phyloP scores from a whole-genome alignment of 2,888 invertebrate species.

The Euplexia lucipara region DNA sequence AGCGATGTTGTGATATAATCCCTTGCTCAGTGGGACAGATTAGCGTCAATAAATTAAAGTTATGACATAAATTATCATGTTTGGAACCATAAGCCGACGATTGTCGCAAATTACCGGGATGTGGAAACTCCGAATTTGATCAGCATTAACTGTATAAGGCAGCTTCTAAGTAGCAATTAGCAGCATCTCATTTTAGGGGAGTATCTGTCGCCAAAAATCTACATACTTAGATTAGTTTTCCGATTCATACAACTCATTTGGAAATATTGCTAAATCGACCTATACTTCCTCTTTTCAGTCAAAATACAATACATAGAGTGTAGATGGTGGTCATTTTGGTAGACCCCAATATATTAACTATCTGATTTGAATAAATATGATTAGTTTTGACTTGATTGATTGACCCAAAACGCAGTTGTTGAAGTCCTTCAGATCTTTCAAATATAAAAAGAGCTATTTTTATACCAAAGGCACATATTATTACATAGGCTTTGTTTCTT shows the following conservation, averaged over 20 bases:
- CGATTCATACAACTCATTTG: not conserved
- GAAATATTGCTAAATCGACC: too few species aligned
- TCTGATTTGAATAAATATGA: too few species aligned
- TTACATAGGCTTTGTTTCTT: not conserved
- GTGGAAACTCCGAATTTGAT: not conserved
- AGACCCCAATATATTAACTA: too few species aligned
- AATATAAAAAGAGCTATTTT: not conserved
- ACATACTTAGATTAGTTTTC: not conserved
- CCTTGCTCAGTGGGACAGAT: not conserved
- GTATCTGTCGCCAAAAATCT: not conserved
- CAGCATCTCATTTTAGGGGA: not conserved
- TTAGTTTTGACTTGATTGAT: too few species aligned
- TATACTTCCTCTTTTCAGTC: too few species aligned
- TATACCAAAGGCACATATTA: not conserved
- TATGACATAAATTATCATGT: conserved; percentile 3
- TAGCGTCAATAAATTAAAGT: conserved; percentile 6
- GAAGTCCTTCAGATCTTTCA: not conserved
- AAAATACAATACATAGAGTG: too few species aligned
- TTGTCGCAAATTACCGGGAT: conserved; percentile 12
- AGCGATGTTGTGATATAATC: conserved; percentile 6
- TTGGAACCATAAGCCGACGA: not conserved
- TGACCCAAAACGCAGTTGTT: too few species aligned
- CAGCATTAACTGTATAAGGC: not conserved
- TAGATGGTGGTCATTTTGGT: too few species aligned
- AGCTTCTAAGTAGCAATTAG: not conserved